Evolutionary conservation across 1,140 invertebrate genomes (phyloP), one percentile per base, ranked within the genome.

Genomic region (Macrobrachium rosenbergii): DNA sequence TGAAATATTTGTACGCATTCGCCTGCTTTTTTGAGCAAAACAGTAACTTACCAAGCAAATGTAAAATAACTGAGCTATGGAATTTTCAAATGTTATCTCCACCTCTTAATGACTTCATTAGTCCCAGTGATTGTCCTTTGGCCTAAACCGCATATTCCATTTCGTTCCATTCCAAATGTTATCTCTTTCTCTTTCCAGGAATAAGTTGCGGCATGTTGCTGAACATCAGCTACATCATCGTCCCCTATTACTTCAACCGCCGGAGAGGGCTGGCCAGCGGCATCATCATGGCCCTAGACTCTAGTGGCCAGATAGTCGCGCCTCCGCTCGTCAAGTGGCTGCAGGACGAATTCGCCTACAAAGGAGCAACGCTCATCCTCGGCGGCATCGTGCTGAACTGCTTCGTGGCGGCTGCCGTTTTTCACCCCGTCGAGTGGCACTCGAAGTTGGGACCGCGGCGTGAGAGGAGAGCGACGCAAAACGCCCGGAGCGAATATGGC

Each of bases 351-450:
- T 87, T 73, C 58, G 84, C 67, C 21, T 80, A 75, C n/a, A 60
- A 59, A 16, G 84, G 84, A 37, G 79, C 78, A 7, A 82, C 84
- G n/a, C 52, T 87, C 16, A 82, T 87, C 58, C 14, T 87, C 14
- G 72, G 52, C 16, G 84, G 23, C 64, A 19, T 87, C 28, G 21
- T 87, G 78, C 59, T 87, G 12, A 73, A 87, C 59, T 17, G 67
- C 43, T 87, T 78, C 58, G 67, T 81, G n/a, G 84, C 63, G n/a
- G 84, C 84, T 6, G 21, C 59, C 28, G 28, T 75, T 60, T 81
- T 87, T 11, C 84, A 87, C 64, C 84, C 84, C 28, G 69, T 87
- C 16, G 78, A 80, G 52, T 76, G 69, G 84, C 84, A 87, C 37
- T 62, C 63, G 67, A 87, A 81, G 52, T 1, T 28, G 16, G 17